These are phyloP conservation scores for Upupa epops DNA, from an alignment of 2,113 vertebrate genomes.

Conservation along the genomic window DNA sequence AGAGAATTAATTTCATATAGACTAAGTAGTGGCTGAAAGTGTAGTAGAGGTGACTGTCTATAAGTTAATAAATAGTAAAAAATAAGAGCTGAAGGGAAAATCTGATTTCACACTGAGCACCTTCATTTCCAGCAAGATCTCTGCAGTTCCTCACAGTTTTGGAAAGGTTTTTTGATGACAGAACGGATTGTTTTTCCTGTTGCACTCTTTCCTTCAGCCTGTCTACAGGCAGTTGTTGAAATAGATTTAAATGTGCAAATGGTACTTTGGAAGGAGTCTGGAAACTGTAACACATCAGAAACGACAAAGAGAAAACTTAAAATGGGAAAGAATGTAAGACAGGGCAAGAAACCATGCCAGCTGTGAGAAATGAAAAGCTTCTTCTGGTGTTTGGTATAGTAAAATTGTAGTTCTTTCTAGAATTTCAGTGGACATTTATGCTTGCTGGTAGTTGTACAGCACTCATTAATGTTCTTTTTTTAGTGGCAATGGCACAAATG, in stretches of 20 bases:
- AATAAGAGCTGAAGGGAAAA: background rate
- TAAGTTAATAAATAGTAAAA: background rate
- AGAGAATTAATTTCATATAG: background rate
- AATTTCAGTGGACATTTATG: background rate
- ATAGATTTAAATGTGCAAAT: conserved; percentile 50
- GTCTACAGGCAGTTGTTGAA: conserved; percentile 40
- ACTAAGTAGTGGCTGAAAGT: background rate
- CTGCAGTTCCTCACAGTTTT: conserved; percentile 36
- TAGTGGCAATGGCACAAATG: background rate
- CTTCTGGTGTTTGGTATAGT: background rate
- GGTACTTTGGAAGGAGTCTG: conserved; percentile 45
- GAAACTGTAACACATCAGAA: conserved; percentile 47
- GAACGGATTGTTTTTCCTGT: conserved; percentile 41
- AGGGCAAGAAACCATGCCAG: background rate
- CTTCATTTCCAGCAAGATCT: conserved; percentile 28
- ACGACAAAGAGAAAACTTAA: background rate
- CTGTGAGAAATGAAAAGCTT: background rate
- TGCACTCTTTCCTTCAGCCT: conserved; percentile 21
- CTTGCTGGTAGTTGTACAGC: background rate
- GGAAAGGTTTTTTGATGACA: conserved; percentile 46
- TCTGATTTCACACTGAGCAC: conserved; percentile 10
- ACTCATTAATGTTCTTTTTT: background rate
- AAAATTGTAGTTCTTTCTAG: background rate
- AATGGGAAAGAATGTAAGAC: background rate
- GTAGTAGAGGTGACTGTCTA: background rate